These are phyloP conservation scores for Oreocharis arfaki DNA, from an alignment of 2,113 vertebrate species.

Conservation along the genomic window DNA sequence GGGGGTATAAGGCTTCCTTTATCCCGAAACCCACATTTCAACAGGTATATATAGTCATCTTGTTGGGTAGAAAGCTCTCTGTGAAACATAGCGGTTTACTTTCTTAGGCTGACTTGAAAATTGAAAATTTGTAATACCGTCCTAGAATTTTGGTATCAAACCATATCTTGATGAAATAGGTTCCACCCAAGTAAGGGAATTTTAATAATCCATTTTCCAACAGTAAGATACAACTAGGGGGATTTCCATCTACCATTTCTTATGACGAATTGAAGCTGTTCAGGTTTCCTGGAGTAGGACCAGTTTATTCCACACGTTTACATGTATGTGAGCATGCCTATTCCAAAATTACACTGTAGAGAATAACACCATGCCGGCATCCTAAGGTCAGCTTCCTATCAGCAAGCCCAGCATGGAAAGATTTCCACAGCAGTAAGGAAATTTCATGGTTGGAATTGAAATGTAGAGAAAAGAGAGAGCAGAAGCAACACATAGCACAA, in stretches of 20 bases:
- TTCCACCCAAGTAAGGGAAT: background rate
- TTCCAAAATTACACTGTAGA: background rate
- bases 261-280: background rate
- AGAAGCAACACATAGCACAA: background rate
- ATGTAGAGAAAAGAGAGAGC: background rate
- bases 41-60: fast-evolving
- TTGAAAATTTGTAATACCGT: background rate
- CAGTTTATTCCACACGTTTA: background rate
- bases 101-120: background rate
- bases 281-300: background rate
- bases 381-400: background rate
- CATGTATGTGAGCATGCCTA: fast-evolving
- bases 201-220: background rate
- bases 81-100: background rate
- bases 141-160: background rate
- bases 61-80: background rate
- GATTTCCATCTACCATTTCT: background rate
- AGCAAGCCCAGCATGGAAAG: background rate
- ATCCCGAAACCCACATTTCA: background rate
- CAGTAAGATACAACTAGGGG: background rate
- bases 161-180: background rate
- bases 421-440: background rate
- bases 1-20: background rate
- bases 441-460: background rate
- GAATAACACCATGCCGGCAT: background rate